Evolutionary conservation across 2,797 vertebrate genomes (phyloP), one percentile per base, ranked within the genome.

Genomic region (Ispidina picta): DNA sequence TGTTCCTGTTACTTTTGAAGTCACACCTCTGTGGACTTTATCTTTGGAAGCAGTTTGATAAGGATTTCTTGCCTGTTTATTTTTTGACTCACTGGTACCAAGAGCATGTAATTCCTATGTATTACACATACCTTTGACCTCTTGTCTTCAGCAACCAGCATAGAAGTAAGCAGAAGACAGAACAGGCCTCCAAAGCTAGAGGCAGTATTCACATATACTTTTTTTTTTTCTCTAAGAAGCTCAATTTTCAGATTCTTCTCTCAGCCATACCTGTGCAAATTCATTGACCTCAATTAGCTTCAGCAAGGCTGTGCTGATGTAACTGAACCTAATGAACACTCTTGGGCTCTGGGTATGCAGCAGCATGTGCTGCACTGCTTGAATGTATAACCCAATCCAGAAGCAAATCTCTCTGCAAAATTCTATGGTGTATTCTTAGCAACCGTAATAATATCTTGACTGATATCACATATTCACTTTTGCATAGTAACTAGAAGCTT

Each of bases 341-440:
- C 22, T 5, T 66, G 49, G 43, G 44, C 26, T 66, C 44, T 33
- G 22, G 35, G 33, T 39, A 28, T 23, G 55, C 63, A 77, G 70
- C 65, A 83, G 69, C 48, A 59, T 6, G 43, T 48, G 54, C 49
- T 89, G 35, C 18, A 64, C 23, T 68, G 55, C 56, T 64, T 58
- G 52, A 56, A 71, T 5, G 1, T 28, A 48, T 17, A 64, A 78
- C 20, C 35, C 88, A 55, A 83, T 56, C 48, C 85, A 79, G 15
- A 60, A 92, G 64, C 16, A 93, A 86, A 64, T 49, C 11, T 46
- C 66, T 52, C 51, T 75, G 44, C 29, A 87, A 78, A 95, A 83
- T 37, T 64, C 33, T 26, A 15, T 17, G 13, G 2, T 44, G n/a
- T 37, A 52, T 69, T 83, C 72, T 80, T 69, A 69, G 76, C 8